A percentile compares a stretch with the other conserved stretches of the same genome.
Conservation (phyloP, 2,797 vertebrate genomes). For the Pristis pectinata region DNA sequence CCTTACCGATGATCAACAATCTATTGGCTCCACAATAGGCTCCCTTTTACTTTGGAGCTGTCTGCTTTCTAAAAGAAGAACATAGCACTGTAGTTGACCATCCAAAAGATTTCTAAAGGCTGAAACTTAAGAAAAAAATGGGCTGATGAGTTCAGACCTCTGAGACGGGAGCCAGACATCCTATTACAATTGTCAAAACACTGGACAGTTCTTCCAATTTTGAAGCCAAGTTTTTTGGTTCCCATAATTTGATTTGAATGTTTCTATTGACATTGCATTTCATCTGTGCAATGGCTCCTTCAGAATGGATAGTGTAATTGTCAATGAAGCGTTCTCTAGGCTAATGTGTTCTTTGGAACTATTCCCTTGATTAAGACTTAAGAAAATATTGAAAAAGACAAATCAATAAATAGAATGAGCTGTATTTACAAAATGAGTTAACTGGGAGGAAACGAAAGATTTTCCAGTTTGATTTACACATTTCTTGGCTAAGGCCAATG, state of each 20-base stretch:
- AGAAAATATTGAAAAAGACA: neutral
- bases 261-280: slow-evolving; percentile 14
- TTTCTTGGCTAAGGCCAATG: neutral
- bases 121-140: neutral
- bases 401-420: neutral
- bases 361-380: neutral
- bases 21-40: neutral
- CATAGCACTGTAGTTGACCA: neutral
- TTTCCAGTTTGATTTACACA: neutral
- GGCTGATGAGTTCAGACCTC: neutral
- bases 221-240: slow-evolving; percentile 23
- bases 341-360: slow-evolving; percentile 7
- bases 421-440: neutral
- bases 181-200: neutral
- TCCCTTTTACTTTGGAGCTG: neutral
- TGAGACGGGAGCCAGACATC: neutral
- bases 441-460: neutral
- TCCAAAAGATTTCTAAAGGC: neutral
- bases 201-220: neutral
- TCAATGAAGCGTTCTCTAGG: slow-evolving; percentile 9
- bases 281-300: neutral
- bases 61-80: neutral
- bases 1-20: neutral
- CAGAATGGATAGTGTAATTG: neutral
- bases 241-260: slow-evolving; percentile 7